These are phyloP conservation scores for Falco punctatus DNA, from an alignment of 2,113 vertebrate genomes.

Conservation along the genomic window DNA sequence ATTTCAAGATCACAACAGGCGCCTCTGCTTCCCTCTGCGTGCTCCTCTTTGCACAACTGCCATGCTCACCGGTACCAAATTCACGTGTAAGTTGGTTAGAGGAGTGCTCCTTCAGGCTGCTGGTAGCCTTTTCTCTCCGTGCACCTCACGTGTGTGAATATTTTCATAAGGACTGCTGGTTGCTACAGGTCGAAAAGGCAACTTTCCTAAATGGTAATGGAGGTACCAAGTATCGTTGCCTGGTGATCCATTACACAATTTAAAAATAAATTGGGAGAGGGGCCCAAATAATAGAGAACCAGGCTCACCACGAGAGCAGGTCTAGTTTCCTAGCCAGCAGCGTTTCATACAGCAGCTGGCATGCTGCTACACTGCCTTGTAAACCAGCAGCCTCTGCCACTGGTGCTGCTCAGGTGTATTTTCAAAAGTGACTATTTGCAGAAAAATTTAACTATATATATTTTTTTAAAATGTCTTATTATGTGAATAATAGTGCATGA, in stretches of 20 bases:
- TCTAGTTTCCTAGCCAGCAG: background rate
- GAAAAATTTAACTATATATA: background rate
- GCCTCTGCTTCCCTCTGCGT: background rate
- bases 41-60: background rate
- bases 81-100: rapidly evolving
- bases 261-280: background rate
- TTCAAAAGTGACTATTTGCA: background rate
- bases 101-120: background rate
- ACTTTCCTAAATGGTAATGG: background rate
- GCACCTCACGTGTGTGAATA: rapidly evolving
- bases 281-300: background rate
- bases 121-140: background rate
- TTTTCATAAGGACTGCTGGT: background rate
- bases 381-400: background rate
- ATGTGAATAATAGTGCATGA: background rate
- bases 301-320: rapidly evolving
- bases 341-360: background rate
- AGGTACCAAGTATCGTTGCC: background rate
- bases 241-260: background rate
- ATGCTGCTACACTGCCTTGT: background rate
- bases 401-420: background rate
- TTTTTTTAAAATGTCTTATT: background rate
- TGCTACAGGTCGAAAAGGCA: background rate
- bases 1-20: background rate
- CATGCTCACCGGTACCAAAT: background rate